Percentiles rank a stretch among this genome's conserved stretches.
Evolutionary conservation across 2,888 invertebrate genomes (phyloP).

Genomic region (Eustalomyia histrio): DNA sequence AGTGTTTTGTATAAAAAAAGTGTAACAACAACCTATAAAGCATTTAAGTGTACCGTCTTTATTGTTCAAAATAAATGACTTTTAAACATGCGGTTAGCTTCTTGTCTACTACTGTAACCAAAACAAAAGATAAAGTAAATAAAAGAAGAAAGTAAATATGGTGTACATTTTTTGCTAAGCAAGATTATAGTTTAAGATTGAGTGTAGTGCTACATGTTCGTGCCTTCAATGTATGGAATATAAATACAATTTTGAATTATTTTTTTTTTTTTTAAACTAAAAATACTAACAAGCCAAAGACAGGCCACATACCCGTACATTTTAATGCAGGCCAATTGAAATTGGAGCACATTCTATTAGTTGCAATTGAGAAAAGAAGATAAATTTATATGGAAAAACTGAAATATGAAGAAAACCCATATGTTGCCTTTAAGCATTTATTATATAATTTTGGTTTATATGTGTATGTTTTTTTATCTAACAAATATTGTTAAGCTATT

Average conservation of each 20-base stretch:
- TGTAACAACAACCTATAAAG: conserved; percentile 51
- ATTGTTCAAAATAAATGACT: conserved; percentile 31
- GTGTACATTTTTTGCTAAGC: conserved; percentile 39
- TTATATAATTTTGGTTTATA: conserved; percentile 45
- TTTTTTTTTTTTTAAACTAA: too few species aligned
- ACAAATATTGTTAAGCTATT: conserved; percentile 1
- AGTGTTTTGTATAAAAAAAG: conserved; percentile 37
- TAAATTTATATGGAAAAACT: not conserved
- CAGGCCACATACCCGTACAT: not conserved
- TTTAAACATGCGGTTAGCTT: conserved; percentile 56
- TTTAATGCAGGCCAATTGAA: conserved; percentile 47
- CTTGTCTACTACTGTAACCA: conserved; percentile 4
- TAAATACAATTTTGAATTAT: not conserved
- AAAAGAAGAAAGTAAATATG: conserved; percentile 39
- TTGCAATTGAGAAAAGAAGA: not conserved
- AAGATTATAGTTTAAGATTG: not conserved
- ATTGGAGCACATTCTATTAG: conserved; percentile 60
- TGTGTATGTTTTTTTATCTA: conserved; percentile 13
- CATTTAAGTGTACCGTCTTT: conserved; percentile 18
- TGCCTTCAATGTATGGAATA: not conserved
- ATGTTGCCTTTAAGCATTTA: conserved; percentile 55
- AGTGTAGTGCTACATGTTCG: not conserved
- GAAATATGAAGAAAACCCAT: conserved; percentile 46
- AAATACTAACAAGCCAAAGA: conserved; percentile 11
- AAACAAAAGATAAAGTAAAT: conserved; percentile 1